Base-by-base conservation (phyloP, 2,888 invertebrate species). In the Flexamia atlantica region DNA sequence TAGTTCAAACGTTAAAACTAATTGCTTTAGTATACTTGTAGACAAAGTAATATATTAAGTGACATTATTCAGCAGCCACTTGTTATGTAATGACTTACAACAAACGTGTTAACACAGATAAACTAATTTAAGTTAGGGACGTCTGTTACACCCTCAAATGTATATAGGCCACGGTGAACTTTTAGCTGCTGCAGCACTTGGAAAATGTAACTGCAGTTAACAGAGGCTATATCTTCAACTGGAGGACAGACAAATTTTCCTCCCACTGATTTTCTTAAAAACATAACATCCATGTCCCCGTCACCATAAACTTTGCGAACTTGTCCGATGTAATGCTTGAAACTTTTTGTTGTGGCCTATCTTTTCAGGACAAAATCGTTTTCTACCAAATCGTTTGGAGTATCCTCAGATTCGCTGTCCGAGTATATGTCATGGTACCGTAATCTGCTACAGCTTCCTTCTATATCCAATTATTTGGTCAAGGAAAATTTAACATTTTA, bases 211-310 rank as follows among this genome's bases (percentile, higher is more conserved):
- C 17, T 53, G n/a, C 3, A 9, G 28, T 79, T 46, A 10, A 79
- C 79, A 9, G 79, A 50, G 14, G 79, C 79, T 5, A 53, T 53
- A 14, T 79, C 79, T 9, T 79, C 79, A 50, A 9, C 30, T 2
- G 23, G 25, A 42, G 79, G 79, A 50, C 50, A 79, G 4, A 79
- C 28, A 20, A 79, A 79, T 46, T 79, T 79, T 1, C 30, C 79
- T 25, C 79, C 79, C 14, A 1, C 50, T 25, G 79, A 53, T 79
- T 79, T 79, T 32, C 79, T 79, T 12, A 46, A 30, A 79, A 5
- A 79, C 50, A 53, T 79, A 0, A 79, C 79, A 9, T 79, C 79
- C 5, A 14, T 3, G 50, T 79, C 79, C 4, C 53, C 79, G 53
- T 79, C 79, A 0, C 5, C 12, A 50, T 79, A 79, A n/a, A 25